Conservation (phyloP, 2,113 vertebrate species). For the Dipodomys stephensi region DNA sequence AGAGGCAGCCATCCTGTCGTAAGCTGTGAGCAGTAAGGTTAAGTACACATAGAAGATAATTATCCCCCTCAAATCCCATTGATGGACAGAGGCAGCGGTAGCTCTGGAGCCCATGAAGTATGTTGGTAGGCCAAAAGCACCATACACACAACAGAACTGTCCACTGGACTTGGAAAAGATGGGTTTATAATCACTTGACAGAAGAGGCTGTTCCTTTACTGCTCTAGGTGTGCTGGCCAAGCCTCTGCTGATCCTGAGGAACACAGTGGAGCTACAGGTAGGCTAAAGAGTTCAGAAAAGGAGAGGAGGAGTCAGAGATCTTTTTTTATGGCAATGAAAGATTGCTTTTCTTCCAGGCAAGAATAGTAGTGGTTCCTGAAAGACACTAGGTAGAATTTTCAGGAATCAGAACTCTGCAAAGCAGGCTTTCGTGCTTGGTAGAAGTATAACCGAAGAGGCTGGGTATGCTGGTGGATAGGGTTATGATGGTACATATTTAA, state of each 20-base stretch:
- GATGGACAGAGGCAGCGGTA: slow-evolving; percentile 55
- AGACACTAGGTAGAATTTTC: not conserved
- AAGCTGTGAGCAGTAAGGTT: not conserved
- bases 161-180: not conserved
- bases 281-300: slow-evolving; percentile 2
- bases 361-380: slow-evolving; percentile 5
- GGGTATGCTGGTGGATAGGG: too few relatives aligned
- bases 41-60: slow-evolving; percentile 57
- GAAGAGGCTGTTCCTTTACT: not conserved
- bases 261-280: not conserved
- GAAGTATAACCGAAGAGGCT: not conserved
- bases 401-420: slow-evolving; percentile 4
- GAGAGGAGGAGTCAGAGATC: not conserved
- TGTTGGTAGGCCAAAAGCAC: slow-evolving; percentile 1
- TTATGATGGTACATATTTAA: too few relatives aligned
- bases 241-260: not conserved
- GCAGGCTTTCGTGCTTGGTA: not conserved
- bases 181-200: not conserved
- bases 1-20: not conserved
- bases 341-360: not conserved
- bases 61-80: not conserved
- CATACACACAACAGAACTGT: not conserved
- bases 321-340: not conserved
- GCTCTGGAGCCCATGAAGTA: not conserved
- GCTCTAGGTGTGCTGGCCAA: not conserved